Base-by-base conservation (phyloP, 2,888 invertebrate species). In the Oscheius sp. region DNA sequence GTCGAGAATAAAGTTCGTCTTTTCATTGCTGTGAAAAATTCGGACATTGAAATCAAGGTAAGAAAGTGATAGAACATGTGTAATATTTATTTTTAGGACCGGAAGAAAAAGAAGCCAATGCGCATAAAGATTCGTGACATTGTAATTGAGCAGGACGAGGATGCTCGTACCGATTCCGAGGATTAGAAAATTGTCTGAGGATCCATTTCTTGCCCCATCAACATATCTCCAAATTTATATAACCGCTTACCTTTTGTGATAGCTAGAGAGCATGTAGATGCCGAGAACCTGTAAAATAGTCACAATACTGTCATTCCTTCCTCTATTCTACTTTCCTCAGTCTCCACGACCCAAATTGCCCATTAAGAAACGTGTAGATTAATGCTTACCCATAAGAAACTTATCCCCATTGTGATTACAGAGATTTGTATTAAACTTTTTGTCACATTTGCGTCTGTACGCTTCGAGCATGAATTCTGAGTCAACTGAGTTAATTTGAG, bases 1-100 rank as follows among this genome's bases (percentile, higher is more conserved):
- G 75, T 73, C 11, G 80, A 79, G 72, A 86, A 77, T 70, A 82
- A 77, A 35, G 51, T 85, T 7, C 68, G 78, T 42, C 74, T 86
- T 13, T 63, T 50, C 0, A 63, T 86, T 21, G 50, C 63, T 11
- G 71, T 86, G 10, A 55, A 76, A 9, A 75, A 86, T n/a, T 82
- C 84, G 7, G 60, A 74, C 5, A 78, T 86, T 62, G 68, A 77
- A 50, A 85, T 86, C 50, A 78, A 78, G 70, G 85, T 85, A 55
- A 2, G 48, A 7, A 42, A 60, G 1, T 50, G 13, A 37, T 1
- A 21, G 21, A n/a, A 13, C 10, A 37, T 50, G 10, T 1, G 10
- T 35, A 42, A 21, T 62, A 21, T 73, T 21, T 37, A 7, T 11
- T 35, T 79, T 48, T 58, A 82, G 82, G 83, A 84, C 53, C 71